phyloP scores from a whole-genome alignment of 2,797 vertebrate genomes.

The Prionace glauca region DNA sequence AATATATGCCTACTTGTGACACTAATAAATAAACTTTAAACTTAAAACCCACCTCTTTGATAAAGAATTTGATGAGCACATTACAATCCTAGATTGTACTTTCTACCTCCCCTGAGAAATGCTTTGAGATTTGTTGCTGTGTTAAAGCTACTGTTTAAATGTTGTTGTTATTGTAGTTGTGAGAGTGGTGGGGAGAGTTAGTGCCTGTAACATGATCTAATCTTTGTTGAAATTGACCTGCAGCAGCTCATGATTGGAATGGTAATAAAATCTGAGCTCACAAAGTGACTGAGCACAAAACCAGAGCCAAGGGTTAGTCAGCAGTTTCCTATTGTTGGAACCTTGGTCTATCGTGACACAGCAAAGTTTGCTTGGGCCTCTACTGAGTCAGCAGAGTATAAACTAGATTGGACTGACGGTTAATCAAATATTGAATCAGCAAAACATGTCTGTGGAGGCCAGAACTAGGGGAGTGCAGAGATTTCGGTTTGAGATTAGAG shows the following conservation, averaged over 20 bases:
- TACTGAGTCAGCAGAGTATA: neutral
- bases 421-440: neutral
- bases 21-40: too few relatives aligned
- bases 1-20: too few relatives aligned
- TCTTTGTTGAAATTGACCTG: neutral
- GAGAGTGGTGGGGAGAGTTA: neutral
- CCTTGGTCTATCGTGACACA: neutral
- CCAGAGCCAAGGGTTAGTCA: neutral
- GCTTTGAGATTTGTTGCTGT: neutral
- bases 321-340: constrained; percentile 10
- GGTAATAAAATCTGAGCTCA: too few relatives aligned
- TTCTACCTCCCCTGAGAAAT: neutral
- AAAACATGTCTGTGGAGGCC: neutral
- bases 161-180: neutral
- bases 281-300: neutral
- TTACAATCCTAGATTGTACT: neutral
- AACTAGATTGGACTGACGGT: neutral
- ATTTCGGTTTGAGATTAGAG: too few relatives aligned
- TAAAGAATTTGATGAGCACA: neutral
- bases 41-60: neutral
- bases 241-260: neutral
- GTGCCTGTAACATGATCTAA: too few relatives aligned
- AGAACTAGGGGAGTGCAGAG: too few relatives aligned
- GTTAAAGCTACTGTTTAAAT: neutral
- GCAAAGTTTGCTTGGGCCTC: neutral